Evolutionary conservation across 2,888 invertebrate species (phyloP).

Genomic region (Drosophila demipolita): DNA sequence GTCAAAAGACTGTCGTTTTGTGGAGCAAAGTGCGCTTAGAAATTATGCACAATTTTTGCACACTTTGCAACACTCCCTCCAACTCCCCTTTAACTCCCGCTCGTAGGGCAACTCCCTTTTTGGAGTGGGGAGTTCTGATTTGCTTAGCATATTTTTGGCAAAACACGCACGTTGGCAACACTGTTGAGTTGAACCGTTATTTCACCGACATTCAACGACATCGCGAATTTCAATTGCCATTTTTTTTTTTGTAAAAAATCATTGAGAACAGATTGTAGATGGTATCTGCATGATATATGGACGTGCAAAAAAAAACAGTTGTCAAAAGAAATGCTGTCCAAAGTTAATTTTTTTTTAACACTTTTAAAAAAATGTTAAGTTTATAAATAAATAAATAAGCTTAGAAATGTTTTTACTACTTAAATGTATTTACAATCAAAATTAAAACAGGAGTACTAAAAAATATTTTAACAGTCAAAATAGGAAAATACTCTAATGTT

Average conservation of each 20-base stretch:
- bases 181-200: slow-evolving; percentile 54
- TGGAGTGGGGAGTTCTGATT: slow-evolving; percentile 4
- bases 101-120: slow-evolving; percentile 35
- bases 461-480: background rate
- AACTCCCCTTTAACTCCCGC: background rate
- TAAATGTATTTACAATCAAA: background rate
- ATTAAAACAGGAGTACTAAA: background rate
- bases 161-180: slow-evolving; percentile 53
- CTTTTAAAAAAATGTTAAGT: background rate
- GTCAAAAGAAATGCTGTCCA: background rate
- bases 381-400: no score
- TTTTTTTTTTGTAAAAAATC: slow-evolving; percentile 33
- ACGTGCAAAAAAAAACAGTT: slow-evolving; percentile 7
- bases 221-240: slow-evolving; percentile 67
- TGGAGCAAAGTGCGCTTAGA: slow-evolving; percentile 64
- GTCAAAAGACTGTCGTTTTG: slow-evolving; percentile 56
- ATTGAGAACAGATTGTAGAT: slow-evolving; percentile 59
- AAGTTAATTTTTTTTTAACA: background rate
- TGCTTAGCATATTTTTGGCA: slow-evolving; percentile 42
- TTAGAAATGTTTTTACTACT: no score
- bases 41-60: slow-evolving; percentile 37
- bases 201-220: slow-evolving; percentile 66
- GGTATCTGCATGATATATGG: slow-evolving; percentile 70
- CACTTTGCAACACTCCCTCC: background rate
- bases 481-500: background rate